A percentile compares a stretch with the other conserved stretches of the same genome.
These are phyloP conservation scores for Rhagoletis zephyria DNA, from an alignment of 1,140 invertebrate genomes.

Conservation along the genomic window DNA sequence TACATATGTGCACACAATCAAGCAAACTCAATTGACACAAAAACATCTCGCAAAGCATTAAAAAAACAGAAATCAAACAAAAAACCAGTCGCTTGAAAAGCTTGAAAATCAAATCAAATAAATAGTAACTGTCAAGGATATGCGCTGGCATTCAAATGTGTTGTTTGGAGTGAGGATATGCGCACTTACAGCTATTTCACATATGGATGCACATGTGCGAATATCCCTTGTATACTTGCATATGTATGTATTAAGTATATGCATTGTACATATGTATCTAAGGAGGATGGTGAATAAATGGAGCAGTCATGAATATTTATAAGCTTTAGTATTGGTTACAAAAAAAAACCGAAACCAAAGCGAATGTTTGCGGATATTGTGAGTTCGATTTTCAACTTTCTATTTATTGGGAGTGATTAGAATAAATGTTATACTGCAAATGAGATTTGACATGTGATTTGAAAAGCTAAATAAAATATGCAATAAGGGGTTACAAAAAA, in stretches of 20 bases:
- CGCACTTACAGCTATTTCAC: not conserved
- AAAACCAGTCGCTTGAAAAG: not conserved
- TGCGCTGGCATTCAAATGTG: not conserved
- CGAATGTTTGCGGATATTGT: not conserved
- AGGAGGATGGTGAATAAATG: not conserved
- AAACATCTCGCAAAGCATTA: not conserved
- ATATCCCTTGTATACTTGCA: not conserved
- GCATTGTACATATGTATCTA: too few relatives aligned
- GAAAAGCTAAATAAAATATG: too few relatives aligned
- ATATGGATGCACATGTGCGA: not conserved
- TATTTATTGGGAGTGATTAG: too few relatives aligned
- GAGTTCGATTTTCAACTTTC: too few relatives aligned
- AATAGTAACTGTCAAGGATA: not conserved
- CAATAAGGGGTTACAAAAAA: too few relatives aligned
- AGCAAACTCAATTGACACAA: too few relatives aligned
- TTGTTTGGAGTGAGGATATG: not conserved
- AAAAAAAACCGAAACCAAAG: not conserved
- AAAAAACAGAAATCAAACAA: not conserved
- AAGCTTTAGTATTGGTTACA: not conserved
- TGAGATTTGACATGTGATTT: too few relatives aligned
- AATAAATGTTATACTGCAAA: too few relatives aligned
- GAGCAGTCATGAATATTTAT: slow-evolving; percentile 5
- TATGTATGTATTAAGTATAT: too few relatives aligned
- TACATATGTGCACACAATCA: too few relatives aligned
- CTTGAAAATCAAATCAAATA: not conserved